Evolutionary conservation across 2,113 vertebrate genomes (phyloP), one percentile per base, ranked within the genome.

Genomic region (Collichthys lucidus): DNA sequence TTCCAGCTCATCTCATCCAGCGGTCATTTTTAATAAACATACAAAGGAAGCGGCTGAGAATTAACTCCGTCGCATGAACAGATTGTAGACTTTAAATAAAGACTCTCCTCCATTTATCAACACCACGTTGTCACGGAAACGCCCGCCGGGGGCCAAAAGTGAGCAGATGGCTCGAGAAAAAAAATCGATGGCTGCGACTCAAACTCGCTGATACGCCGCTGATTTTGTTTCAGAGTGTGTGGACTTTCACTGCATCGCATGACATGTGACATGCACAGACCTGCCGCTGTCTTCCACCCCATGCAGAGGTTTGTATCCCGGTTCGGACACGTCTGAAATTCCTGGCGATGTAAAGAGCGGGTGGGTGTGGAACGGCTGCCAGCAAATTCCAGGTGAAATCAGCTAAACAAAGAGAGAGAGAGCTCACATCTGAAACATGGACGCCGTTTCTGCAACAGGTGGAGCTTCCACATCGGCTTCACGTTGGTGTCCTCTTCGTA

Each of bases 121-220:
- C 77, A 65, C 44, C 0, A 44, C 0, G 92, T 93, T 90, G 91
- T 88, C 91, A 93, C 85, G 91, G 93, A 80, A 89, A 94, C 29
- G 57, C 49, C n/a, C 17, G 47, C 20, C 17, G 5, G 57, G 57
- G 53, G 91, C 87, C 91, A 89, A 74, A 84, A 82, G 50, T 2
- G 83, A 90, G 77, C 92, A 94, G 93, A 94, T 92, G 92, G 92
- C 86, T 22, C 0, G 73, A 87, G 84, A 81, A 40, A 29, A 92
- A 88, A 29, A 92, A 88, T 91, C 80, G 44, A 92, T 92, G 92
- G 91, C 89, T 35, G 22, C 4, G 68, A 75, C 74, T 90, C 90
- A 90, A 81, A 83, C 35, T 10, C 29, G 84, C 86, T 82, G 83
- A 88, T 84, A 35, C 35, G 7, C 84, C 6, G 9, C 82, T 70